Conservation (phyloP, 2,888 invertebrate species). For the Deilephila porcellus region DNA sequence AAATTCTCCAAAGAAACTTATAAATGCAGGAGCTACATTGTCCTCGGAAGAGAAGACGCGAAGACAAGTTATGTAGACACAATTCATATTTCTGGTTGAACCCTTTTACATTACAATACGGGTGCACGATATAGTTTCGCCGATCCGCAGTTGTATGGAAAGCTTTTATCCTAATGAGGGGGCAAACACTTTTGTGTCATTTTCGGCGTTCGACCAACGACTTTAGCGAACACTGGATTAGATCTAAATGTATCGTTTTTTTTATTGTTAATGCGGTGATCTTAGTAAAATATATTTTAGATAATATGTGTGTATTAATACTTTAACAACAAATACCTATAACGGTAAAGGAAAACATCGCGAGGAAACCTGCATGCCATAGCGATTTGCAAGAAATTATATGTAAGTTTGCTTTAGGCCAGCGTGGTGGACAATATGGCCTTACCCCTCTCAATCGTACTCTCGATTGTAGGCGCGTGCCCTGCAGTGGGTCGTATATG, state of each 20-base stretch:
- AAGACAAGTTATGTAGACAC: slow-evolving; percentile 10
- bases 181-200: slow-evolving; percentile 37
- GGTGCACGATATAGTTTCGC: slow-evolving; percentile 22
- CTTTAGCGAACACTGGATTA: slow-evolving; percentile 14
- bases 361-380: too few relatives aligned
- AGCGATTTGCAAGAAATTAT: too few relatives aligned
- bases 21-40: not conserved
- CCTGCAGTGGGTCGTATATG: too few relatives aligned
- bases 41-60: not conserved
- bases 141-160: slow-evolving; percentile 29
- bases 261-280: not conserved
- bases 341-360: too few relatives aligned
- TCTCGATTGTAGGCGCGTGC: too few relatives aligned
- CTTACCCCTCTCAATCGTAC: too few relatives aligned
- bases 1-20: not conserved
- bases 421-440: too few relatives aligned
- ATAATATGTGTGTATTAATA: too few relatives aligned
- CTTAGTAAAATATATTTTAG: not conserved
- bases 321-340: too few relatives aligned
- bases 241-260: not conserved
- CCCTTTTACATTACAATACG: slow-evolving; percentile 17
- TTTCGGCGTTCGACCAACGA: slow-evolving; percentile 22
- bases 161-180: slow-evolving; percentile 38
- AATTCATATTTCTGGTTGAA: slow-evolving; percentile 24
- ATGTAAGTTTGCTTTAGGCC: too few relatives aligned